phyloP scores from a whole-genome alignment of 2,888 invertebrate species.

The Pasiphila rectangulata region DNA sequence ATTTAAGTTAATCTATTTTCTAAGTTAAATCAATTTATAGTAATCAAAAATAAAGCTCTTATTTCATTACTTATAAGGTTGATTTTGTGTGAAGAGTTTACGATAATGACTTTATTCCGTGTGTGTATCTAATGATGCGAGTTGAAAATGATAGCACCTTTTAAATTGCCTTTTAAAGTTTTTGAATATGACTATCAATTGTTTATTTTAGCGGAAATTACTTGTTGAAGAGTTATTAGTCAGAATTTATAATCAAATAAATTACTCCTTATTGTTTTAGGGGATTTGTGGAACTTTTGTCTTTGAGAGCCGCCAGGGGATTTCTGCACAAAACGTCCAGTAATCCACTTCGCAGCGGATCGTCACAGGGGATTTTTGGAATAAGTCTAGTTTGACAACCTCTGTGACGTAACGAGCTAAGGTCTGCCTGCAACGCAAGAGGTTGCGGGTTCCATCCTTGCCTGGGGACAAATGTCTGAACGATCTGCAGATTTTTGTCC shows the following conservation, averaged over 20 bases:
- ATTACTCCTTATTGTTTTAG: not conserved
- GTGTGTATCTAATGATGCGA: conserved; percentile 33
- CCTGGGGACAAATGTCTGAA: too few species aligned
- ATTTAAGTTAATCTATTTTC: conserved; percentile 13
- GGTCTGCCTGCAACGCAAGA: too few species aligned
- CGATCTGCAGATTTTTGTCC: too few species aligned
- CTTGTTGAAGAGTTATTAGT: not conserved
- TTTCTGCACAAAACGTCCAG: too few species aligned
- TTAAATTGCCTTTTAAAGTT: conserved; percentile 12
- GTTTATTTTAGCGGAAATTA: conserved; percentile 1
- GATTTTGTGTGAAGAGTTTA: not conserved
- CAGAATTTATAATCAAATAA: not conserved
- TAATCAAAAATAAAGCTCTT: not conserved
- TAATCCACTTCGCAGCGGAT: too few species aligned
- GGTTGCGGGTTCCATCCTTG: too few species aligned
- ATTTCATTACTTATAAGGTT: not conserved
- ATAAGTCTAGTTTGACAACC: too few species aligned
- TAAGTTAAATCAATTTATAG: conserved; percentile 3
- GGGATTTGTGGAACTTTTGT: too few species aligned
- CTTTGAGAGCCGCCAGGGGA: too few species aligned
- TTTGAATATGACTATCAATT: conserved; percentile 17
- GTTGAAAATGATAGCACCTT: conserved; percentile 25
- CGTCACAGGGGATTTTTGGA: too few species aligned
- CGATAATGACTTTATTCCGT: conserved; percentile 56
- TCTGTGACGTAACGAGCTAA: too few species aligned